Evolutionary conservation across 1,140 invertebrate genomes (phyloP).

Genomic region (Lineus longissimus): DNA sequence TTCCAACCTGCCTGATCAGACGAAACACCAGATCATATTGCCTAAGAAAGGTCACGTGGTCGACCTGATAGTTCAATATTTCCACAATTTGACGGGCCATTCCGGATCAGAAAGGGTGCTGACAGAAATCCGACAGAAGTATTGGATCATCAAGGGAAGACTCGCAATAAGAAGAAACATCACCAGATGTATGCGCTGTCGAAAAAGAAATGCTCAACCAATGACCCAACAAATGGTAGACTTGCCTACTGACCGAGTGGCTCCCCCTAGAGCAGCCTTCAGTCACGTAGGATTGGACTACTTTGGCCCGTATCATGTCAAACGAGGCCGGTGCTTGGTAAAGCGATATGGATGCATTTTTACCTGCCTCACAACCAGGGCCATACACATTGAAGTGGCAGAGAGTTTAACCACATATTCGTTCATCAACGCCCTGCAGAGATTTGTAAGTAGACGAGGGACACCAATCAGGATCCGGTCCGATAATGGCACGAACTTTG

Average conservation of each 20-base stretch:
- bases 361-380: slow-evolving; percentile 18
- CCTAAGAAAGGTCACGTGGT: slow-evolving; percentile 7
- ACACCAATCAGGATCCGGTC: slow-evolving; percentile 10
- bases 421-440: slow-evolving; percentile 21
- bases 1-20: too few relatives aligned
- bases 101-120: slow-evolving; percentile 4
- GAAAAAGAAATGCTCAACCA: background rate
- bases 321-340: slow-evolving; percentile 9
- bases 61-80: slow-evolving; percentile 5
- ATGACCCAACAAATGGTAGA: slow-evolving; percentile 11
- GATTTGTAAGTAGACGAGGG: slow-evolving; percentile 18
- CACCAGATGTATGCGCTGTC: background rate
- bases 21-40: too few relatives aligned
- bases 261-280: slow-evolving; percentile 12
- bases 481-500: slow-evolving; percentile 21
- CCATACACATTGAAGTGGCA: slow-evolving; percentile 21
- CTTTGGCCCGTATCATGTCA: slow-evolving; percentile 19
- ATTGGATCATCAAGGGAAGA: slow-evolving; percentile 11
- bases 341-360: slow-evolving; percentile 19
- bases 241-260: slow-evolving; percentile 10
- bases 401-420: slow-evolving; percentile 19
- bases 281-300: slow-evolving; percentile 9
- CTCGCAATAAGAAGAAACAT: background rate
- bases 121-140: background rate
- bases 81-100: slow-evolving; percentile 5